Percentiles rank a stretch among this genome's conserved stretches.
Evolutionary conservation across 1,140 invertebrate genomes (phyloP).

Genomic region (Neotoxoptera formosana): DNA sequence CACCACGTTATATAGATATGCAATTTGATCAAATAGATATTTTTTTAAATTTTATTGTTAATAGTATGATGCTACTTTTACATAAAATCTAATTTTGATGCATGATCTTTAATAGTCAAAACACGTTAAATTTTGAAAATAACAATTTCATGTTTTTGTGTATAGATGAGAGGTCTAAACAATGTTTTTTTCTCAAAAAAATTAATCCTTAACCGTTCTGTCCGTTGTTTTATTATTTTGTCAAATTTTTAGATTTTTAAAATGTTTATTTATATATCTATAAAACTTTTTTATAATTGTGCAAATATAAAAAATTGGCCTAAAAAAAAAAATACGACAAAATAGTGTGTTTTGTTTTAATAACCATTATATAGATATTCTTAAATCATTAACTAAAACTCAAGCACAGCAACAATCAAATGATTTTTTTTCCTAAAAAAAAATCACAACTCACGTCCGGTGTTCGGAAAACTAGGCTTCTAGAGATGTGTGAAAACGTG

Average conservation of each 20-base stretch:
- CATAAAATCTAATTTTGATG: not conserved
- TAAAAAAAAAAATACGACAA: not conserved
- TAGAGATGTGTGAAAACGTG: constrained; percentile 49
- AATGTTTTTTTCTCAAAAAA: too few species aligned
- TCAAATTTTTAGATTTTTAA: not conserved
- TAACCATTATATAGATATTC: not conserved
- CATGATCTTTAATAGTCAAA: not conserved
- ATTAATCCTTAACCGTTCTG: too few species aligned
- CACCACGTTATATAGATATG: not conserved
- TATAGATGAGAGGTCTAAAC: too few species aligned
- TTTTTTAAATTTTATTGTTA: too few species aligned
- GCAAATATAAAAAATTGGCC: not conserved
- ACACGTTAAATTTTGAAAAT: not conserved
- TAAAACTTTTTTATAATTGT: not conserved
- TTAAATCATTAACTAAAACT: constrained; percentile 28
- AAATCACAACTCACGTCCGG: constrained; percentile 48
- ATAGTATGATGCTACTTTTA: not conserved
- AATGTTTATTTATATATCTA: not conserved
- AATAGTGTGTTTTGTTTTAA: too few species aligned
- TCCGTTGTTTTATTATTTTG: not conserved
- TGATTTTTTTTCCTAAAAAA: constrained; percentile 29
- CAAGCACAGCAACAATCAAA: constrained; percentile 8
- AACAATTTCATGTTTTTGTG: not conserved
- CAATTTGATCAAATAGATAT: not conserved
- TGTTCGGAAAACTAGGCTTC: constrained; percentile 35